phyloP scores from a whole-genome alignment of 2,113 vertebrate genomes.

The Solea solea region DNA sequence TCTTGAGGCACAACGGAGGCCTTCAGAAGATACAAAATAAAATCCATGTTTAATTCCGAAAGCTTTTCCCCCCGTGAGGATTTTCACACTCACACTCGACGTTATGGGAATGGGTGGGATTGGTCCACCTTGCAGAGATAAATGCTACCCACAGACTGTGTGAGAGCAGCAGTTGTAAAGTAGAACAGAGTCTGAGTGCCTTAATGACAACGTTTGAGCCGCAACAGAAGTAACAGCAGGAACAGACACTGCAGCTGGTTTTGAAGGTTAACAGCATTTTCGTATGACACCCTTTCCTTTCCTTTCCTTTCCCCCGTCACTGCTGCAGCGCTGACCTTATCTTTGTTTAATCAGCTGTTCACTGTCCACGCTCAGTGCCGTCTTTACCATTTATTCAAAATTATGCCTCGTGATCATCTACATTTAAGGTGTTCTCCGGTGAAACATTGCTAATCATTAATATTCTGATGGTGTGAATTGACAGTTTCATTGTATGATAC shows the following conservation, averaged over 20 bases:
- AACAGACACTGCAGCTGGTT: constrained; percentile 30
- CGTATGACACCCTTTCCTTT: background rate
- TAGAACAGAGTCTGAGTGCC: background rate
- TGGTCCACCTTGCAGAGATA: background rate
- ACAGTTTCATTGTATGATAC: too few relatives aligned
- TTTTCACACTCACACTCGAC: constrained; percentile 7
- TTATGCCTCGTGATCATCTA: too few relatives aligned
- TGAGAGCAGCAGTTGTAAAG: background rate
- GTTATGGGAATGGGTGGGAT: background rate
- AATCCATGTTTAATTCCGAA: background rate
- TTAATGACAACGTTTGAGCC: constrained; percentile 35
- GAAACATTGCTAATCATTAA: too few relatives aligned
- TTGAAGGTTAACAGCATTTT: constrained; percentile 40
- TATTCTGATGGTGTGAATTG: too few relatives aligned
- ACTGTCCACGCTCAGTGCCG: background rate
- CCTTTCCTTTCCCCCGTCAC: background rate
- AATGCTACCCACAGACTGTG: background rate
- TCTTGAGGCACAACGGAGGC: background rate
- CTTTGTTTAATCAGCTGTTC: constrained; percentile 28
- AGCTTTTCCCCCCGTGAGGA: background rate
- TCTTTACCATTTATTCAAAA: too few relatives aligned
- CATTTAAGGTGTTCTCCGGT: too few relatives aligned
- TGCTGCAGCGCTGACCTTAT: constrained; percentile 6
- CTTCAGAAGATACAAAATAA: background rate
- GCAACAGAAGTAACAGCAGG: constrained; percentile 6